phyloP scores from a whole-genome alignment of 2,797 vertebrate species.

The Avahi laniger region DNA sequence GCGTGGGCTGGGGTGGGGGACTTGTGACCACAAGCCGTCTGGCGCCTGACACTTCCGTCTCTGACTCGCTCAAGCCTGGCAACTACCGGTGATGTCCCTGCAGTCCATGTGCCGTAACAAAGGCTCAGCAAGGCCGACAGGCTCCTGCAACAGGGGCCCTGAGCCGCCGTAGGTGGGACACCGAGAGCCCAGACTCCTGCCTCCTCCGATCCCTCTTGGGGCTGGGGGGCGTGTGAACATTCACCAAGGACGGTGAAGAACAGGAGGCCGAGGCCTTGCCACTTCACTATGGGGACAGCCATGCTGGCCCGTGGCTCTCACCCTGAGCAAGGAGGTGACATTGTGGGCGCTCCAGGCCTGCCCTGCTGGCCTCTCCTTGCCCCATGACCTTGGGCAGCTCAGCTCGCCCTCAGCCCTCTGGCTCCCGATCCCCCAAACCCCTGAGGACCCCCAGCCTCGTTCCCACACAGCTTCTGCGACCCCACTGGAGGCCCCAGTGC shows the following conservation, averaged over 20 bases:
- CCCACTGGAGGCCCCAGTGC: not conserved
- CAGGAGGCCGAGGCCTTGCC: not conserved
- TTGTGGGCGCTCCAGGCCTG: not conserved
- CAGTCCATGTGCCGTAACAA: not conserved
- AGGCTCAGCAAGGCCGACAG: not conserved
- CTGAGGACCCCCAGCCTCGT: accelerated
- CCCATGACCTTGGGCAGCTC: not conserved
- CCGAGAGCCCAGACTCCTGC: not conserved
- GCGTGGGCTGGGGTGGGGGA: not conserved
- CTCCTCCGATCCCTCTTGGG: not conserved
- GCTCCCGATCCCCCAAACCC: not conserved
- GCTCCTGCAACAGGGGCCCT: not conserved
- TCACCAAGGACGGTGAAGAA: not conserved
- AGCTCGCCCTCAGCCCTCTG: too few species aligned
- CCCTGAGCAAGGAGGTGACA: not conserved
- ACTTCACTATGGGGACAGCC: not conserved
- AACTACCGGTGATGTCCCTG: not conserved
- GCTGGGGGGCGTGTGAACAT: not conserved
- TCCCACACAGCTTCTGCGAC: too few species aligned
- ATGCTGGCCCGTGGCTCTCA: not conserved
- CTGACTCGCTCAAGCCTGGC: accelerated
- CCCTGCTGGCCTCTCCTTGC: not conserved
- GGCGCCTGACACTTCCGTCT: accelerated
- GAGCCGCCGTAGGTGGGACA: not conserved
- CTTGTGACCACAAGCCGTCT: not conserved